phyloP scores from a whole-genome alignment of 1,140 invertebrate species.

The Daktulosphaira vitifoliae region DNA sequence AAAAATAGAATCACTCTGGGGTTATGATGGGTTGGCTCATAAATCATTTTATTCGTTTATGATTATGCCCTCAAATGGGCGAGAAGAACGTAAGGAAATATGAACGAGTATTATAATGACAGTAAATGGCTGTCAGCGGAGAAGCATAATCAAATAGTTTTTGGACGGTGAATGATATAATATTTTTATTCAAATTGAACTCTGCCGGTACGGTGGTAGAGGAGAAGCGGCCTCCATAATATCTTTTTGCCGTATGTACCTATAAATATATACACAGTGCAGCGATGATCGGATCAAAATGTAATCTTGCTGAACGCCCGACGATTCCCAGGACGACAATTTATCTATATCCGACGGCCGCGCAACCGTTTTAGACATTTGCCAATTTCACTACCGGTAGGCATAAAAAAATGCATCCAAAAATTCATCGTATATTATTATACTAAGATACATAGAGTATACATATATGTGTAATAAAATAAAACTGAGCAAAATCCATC shows the following conservation, averaged over 20 bases:
- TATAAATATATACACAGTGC: too few species aligned
- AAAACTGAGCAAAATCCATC: too few species aligned
- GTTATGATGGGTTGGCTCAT: not conserved
- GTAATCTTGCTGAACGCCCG: constrained; percentile 24
- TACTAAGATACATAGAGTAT: too few species aligned
- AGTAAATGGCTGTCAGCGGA: constrained; percentile 4
- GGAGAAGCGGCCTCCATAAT: not conserved
- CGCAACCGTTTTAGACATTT: constrained; percentile 20
- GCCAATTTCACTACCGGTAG: not conserved
- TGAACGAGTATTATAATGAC: not conserved
- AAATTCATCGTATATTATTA: not conserved
- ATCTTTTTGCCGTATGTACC: not conserved
- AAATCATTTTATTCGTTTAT: constrained; percentile 11
- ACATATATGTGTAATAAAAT: too few species aligned
- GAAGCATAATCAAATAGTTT: constrained; percentile 12
- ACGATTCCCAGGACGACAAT: constrained; percentile 31
- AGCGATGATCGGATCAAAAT: constrained; percentile 30
- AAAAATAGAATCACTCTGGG: too few species aligned
- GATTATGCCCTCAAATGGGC: not conserved
- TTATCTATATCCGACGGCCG: not conserved
- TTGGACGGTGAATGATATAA: constrained; percentile 4
- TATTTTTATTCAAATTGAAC: constrained; percentile 30
- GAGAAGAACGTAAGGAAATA: not conserved
- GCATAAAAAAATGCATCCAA: not conserved
- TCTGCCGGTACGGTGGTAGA: not conserved